These are phyloP conservation scores for Malacoctenus gilli DNA, from an alignment of 2,797 vertebrate species.

Conservation along the genomic window DNA sequence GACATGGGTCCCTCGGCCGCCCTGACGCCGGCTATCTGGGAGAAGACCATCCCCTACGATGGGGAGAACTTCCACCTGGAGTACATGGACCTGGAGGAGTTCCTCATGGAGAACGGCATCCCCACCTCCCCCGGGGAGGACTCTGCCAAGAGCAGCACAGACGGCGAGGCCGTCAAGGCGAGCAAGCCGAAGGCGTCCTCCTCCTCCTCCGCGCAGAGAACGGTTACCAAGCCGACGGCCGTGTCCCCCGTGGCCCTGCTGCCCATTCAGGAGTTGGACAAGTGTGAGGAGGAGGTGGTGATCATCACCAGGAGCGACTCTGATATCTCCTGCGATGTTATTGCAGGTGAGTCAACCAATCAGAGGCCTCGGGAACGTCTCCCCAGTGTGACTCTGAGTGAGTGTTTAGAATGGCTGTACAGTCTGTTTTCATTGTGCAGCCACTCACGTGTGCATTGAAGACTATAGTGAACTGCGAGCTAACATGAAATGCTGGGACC, in stretches of 20 bases:
- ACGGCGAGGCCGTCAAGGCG: constrained; percentile 56
- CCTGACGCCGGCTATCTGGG: constrained; percentile 97
- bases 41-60: constrained; percentile 97
- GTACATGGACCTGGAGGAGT: constrained; percentile 98
- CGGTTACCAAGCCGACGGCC: background rate
- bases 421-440: background rate
- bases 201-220: background rate
- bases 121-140: constrained; percentile 67
- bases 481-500: background rate
- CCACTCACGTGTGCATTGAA: background rate
- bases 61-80: constrained; percentile 96
- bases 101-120: constrained; percentile 95
- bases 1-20: constrained; percentile 89
- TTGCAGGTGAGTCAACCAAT: constrained; percentile 71
- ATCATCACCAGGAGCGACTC: constrained; percentile 55
- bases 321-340: constrained; percentile 57
- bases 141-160: constrained; percentile 21
- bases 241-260: constrained; percentile 74
- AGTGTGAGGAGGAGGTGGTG: constrained; percentile 70
- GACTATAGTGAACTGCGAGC: background rate
- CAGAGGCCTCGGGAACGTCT: too few species aligned
- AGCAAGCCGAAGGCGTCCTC: constrained; percentile 22
- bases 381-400: too few species aligned
- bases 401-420: too few species aligned
- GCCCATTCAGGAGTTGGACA: constrained; percentile 85